Base-by-base conservation (phyloP, 2,797 vertebrate species). In the Otolemur crassicaudatus region DNA sequence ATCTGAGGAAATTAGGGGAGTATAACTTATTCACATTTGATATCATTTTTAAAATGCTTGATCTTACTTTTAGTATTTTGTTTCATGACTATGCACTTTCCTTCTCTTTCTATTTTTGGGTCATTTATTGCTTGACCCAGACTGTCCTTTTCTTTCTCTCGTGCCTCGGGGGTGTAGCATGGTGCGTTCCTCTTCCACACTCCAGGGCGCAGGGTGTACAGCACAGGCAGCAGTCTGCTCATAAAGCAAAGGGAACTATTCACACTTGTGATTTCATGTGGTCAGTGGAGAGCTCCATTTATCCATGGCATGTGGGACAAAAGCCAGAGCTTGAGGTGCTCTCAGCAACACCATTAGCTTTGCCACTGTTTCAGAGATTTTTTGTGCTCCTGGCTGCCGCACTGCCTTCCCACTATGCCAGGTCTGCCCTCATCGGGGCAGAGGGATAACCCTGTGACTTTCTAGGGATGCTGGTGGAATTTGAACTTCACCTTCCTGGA, bases 1-100 rank as follows among this genome's bases (percentile, higher is more conserved):
- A 83, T 25, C 23, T 67, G 29, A 95, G 40, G 27, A 75, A 69
- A 72, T 20, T 87, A 12, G 27, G 46, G 46, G 2, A 81, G 4
- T 65, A 61, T 43, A n/a, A 63, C 20, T 76, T 94, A 56, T 89
- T 91, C 23, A 25, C 4, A 43, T 63, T 75, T 73, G 72, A 40
- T 67, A 22, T 29, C 31, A 7, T 40, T 53, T 75, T 82, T 56
- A 43, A 93, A 82, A 88, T 82, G n/a, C 46, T 79, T 65, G 37
- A 27, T 92, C 60, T 91, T 67, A 34, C 60, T 61, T 67, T 93
- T 17, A 46, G 27, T 29, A 60, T 80, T 94, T 87, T 89, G 14
- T 91, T 80, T 93, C 10, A 16, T 34, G 11, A 61, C 23, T n/a
- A n/a, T 25, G 4, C 0, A 27, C 31, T 90, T 89, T 63, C 2